Conservation (phyloP, 2,888 invertebrate species). For the Euplexia lucipara region DNA sequence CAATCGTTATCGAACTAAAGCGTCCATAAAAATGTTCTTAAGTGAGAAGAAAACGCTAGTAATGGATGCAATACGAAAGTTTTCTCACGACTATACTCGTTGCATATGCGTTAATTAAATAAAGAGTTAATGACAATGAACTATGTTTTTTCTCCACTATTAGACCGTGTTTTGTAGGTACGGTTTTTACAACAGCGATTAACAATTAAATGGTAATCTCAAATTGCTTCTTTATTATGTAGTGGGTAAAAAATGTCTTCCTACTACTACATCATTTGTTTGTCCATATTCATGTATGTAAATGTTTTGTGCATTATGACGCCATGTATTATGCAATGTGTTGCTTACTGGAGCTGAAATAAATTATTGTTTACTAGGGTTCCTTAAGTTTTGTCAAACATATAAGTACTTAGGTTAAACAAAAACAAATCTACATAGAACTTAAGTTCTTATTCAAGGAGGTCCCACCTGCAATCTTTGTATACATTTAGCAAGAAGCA, state of each 20-base stretch:
- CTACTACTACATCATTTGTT: constrained; percentile 45
- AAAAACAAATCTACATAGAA: too few species aligned
- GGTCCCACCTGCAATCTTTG: not conserved
- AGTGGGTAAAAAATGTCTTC: constrained; percentile 50
- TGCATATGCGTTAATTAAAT: constrained; percentile 60
- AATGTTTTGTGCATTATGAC: constrained; percentile 52
- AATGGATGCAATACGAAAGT: constrained; percentile 62
- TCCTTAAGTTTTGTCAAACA: constrained; percentile 10
- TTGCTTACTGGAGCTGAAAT: constrained; percentile 41
- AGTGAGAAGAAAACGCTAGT: constrained; percentile 45
- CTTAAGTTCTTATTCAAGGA: not conserved
- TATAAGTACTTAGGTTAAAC: not conserved
- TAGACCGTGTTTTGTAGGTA: constrained; percentile 45
- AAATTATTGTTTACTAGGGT: constrained; percentile 17
- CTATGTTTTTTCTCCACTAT: constrained; percentile 49
- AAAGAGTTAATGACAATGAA: constrained; percentile 60
- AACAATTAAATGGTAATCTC: constrained; percentile 62
- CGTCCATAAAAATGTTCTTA: constrained; percentile 18
- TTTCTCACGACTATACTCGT: constrained; percentile 65
- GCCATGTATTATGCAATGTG: constrained; percentile 42
- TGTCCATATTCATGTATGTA: constrained; percentile 58
- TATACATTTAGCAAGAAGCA: not conserved
- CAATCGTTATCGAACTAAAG: constrained; percentile 25
- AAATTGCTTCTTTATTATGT: constrained; percentile 56
- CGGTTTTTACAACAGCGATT: constrained; percentile 53